Conservation (phyloP, 2,797 vertebrate genomes). For the Pterois miles region DNA sequence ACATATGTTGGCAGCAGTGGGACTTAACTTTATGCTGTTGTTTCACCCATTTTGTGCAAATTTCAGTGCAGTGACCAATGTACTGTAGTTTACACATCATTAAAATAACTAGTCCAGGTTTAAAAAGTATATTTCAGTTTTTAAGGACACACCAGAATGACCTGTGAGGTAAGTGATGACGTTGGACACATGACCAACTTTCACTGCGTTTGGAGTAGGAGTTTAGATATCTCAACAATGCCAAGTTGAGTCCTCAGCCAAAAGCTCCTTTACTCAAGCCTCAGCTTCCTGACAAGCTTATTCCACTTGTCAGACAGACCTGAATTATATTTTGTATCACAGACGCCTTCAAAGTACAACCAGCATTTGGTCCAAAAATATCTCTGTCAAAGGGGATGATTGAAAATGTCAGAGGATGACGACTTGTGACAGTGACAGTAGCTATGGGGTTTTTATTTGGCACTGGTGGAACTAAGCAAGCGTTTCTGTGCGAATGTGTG, state of each 20-base stretch:
- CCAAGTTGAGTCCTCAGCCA: conserved; percentile 41
- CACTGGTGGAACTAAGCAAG: conserved; percentile 44
- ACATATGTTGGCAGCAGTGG: background rate
- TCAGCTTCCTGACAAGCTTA: conserved; percentile 50
- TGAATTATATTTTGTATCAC: conserved; percentile 64
- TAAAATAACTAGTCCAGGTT: background rate
- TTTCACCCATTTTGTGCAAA: background rate
- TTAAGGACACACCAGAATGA: background rate
- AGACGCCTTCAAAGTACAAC: conserved; percentile 59
- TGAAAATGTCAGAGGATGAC: conserved; percentile 67
- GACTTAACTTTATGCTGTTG: background rate
- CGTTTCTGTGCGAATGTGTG: conserved; percentile 6
- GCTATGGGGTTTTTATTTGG: conserved; percentile 50
- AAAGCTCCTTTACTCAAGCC: conserved; percentile 52
- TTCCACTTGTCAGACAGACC: conserved; percentile 67
- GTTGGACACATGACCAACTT: conserved; percentile 31
- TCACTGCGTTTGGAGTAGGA: conserved; percentile 18
- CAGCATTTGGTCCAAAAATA: conserved; percentile 66
- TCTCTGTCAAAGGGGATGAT: conserved; percentile 66
- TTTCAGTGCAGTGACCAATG: background rate
- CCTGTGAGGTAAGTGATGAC: conserved; percentile 17
- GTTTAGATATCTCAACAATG: conserved; percentile 49
- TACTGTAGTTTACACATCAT: background rate
- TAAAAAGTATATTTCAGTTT: background rate
- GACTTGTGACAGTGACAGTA: conserved; percentile 52